These are phyloP conservation scores for Podotricha telesiphe DNA, from an alignment of 2,888 invertebrate species.

Conservation along the genomic window DNA sequence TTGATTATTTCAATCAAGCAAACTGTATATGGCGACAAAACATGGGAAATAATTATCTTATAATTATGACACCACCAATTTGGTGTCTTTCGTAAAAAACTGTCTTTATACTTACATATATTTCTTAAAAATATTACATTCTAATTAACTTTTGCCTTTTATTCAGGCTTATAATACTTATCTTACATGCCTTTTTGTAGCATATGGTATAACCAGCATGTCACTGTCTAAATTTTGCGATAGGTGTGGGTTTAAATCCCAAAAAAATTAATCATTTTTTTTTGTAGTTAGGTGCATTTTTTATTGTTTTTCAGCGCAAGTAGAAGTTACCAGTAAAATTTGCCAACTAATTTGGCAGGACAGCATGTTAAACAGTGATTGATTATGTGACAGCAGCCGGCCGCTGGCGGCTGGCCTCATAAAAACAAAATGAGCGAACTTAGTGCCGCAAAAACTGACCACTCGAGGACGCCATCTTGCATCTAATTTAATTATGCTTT, in stretches of 20 bases:
- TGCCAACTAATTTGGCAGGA: constrained; percentile 39
- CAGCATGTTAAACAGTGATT: constrained; percentile 46
- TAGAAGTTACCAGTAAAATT: constrained; percentile 23
- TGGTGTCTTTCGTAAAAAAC: too few relatives aligned
- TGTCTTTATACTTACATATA: too few relatives aligned
- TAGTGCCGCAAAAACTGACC: constrained; percentile 52
- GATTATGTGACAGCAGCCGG: constrained; percentile 45
- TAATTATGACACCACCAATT: too few relatives aligned
- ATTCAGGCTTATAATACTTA: too few relatives aligned
- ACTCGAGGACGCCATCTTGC: constrained; percentile 47
- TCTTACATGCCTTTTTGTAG: background rate
- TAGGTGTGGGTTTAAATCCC: background rate
- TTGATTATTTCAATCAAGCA: too few relatives aligned
- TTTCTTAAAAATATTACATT: too few relatives aligned
- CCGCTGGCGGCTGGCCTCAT: constrained; percentile 41
- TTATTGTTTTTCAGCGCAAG: background rate
- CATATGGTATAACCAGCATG: background rate
- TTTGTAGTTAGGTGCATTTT: background rate
- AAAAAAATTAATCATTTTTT: background rate
- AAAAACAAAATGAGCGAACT: constrained; percentile 59
- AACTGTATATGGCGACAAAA: too few relatives aligned
- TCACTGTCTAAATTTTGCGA: background rate
- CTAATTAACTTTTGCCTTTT: too few relatives aligned
- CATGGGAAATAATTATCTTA: too few relatives aligned
- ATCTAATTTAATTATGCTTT: constrained; percentile 35